A percentile compares a stretch with the other conserved stretches of the same genome.
phyloP scores from a whole-genome alignment of 2,797 vertebrate genomes.

The Triplophysa yarkandensis region DNA sequence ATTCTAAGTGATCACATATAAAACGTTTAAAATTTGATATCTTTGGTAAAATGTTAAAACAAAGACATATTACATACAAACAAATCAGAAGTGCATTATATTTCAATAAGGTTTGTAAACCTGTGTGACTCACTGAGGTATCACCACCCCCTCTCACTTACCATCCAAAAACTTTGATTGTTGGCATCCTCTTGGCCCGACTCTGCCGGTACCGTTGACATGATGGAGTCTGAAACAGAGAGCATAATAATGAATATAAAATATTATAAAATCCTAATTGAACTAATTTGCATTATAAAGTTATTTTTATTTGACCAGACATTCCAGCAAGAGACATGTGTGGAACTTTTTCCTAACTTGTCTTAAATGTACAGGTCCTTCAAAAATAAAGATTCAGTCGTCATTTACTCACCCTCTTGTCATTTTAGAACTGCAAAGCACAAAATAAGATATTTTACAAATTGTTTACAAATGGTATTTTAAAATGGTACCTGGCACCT shows the following conservation, averaged over 20 bases:
- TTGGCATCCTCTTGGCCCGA: slow-evolving; percentile 67
- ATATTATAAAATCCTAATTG: too few species aligned
- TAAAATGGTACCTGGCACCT: too few species aligned
- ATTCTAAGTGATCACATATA: neutral
- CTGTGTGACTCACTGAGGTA: slow-evolving; percentile 2
- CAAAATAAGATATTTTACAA: too few species aligned
- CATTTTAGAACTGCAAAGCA: too few species aligned
- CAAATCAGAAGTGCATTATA: neutral
- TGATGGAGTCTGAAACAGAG: slow-evolving; percentile 64
- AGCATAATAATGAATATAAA: too few species aligned
- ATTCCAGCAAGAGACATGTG: neutral
- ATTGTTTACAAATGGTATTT: too few species aligned
- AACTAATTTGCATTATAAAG: too few species aligned
- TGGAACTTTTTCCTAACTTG: neutral
- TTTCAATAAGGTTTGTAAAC: slow-evolving; percentile 2
- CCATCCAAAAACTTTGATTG: slow-evolving; percentile 79
- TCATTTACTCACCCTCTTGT: too few species aligned
- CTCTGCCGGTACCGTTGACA: slow-evolving; percentile 70
- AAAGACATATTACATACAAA: slow-evolving; percentile 1
- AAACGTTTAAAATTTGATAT: neutral
- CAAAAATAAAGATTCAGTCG: too few species aligned
- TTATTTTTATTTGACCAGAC: neutral
- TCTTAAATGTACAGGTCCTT: too few species aligned
- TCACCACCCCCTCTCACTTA: slow-evolving; percentile 43
- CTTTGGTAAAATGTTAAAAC: neutral